These are phyloP conservation scores for Bombus fervidus DNA, from an alignment of 1,140 invertebrate species.

Conservation along the genomic window DNA sequence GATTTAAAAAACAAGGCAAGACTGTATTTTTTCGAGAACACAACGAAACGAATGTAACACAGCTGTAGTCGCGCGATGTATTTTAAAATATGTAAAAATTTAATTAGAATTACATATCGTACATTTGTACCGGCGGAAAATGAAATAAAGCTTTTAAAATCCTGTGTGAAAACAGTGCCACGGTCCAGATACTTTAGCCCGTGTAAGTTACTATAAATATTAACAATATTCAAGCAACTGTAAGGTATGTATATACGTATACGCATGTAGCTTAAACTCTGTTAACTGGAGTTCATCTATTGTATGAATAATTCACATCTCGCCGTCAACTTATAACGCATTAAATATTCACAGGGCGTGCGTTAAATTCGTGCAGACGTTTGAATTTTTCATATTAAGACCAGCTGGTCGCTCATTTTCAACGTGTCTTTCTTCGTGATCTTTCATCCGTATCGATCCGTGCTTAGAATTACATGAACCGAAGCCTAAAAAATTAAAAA, in stretches of 20 bases:
- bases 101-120: slow-evolving; percentile 18
- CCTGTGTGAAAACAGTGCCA: no score
- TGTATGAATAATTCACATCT: slow-evolving; percentile 47
- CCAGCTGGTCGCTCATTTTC: background rate
- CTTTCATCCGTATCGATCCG: no score
- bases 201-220: slow-evolving; percentile 38
- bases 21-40: background rate
- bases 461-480: background rate
- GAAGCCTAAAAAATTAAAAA: no score
- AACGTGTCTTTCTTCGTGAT: background rate
- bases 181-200: background rate
- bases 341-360: slow-evolving; percentile 40
- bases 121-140: background rate
- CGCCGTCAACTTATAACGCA: slow-evolving; percentile 36
- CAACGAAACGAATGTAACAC: background rate
- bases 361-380: slow-evolving; percentile 25
- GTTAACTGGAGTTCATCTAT: slow-evolving; percentile 40
- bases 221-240: slow-evolving; percentile 21
- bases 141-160: background rate
- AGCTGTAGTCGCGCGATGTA: background rate
- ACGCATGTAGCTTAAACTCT: slow-evolving; percentile 33
- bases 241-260: background rate
- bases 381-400: slow-evolving; percentile 41
- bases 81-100: slow-evolving; percentile 13
- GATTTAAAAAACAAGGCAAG: no score